A percentile compares a stretch with the other conserved stretches of the same genome.
phyloP scores from a whole-genome alignment of 2,888 invertebrate species.

The Pseudolycoriella hygida region DNA sequence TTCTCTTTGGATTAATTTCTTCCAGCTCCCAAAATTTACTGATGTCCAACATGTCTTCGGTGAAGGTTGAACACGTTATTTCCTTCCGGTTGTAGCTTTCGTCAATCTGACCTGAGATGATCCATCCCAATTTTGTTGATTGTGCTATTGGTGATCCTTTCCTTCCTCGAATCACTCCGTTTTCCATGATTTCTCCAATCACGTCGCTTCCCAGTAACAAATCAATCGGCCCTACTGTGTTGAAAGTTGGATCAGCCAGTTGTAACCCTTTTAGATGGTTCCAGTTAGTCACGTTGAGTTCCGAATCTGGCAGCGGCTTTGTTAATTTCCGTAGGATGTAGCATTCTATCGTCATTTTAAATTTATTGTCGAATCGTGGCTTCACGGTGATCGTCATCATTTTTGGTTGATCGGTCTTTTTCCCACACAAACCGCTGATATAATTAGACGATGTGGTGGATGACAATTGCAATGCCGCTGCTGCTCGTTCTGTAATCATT shows the following conservation, averaged over 20 bases:
- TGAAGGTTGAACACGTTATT: too few species aligned
- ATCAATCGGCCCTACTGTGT: background rate
- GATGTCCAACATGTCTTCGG: too few species aligned
- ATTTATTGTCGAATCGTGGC: too few species aligned
- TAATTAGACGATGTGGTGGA: too few species aligned
- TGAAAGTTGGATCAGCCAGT: constrained; percentile 4
- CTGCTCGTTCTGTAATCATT: too few species aligned
- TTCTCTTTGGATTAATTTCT: background rate
- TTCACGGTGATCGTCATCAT: too few species aligned
- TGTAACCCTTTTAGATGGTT: background rate
- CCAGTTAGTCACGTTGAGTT: background rate
- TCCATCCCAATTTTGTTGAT: constrained; percentile 5
- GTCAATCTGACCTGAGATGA: background rate
- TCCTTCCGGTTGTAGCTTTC: too few species aligned
- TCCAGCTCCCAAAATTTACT: constrained; percentile 1
- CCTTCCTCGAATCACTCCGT: background rate
- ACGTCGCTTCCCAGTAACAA: constrained; percentile 5
- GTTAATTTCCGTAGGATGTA: background rate
- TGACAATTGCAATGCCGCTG: too few species aligned
- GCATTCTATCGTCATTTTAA: too few species aligned
- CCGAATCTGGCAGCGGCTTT: background rate
- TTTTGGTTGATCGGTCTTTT: too few species aligned
- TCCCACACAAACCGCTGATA: too few species aligned
- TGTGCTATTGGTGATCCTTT: background rate
- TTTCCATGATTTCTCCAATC: background rate